Evolutionary conservation across 1,140 invertebrate species (phyloP), one percentile per base, ranked within the genome.

Genomic region (Lepidurus couesii): DNA sequence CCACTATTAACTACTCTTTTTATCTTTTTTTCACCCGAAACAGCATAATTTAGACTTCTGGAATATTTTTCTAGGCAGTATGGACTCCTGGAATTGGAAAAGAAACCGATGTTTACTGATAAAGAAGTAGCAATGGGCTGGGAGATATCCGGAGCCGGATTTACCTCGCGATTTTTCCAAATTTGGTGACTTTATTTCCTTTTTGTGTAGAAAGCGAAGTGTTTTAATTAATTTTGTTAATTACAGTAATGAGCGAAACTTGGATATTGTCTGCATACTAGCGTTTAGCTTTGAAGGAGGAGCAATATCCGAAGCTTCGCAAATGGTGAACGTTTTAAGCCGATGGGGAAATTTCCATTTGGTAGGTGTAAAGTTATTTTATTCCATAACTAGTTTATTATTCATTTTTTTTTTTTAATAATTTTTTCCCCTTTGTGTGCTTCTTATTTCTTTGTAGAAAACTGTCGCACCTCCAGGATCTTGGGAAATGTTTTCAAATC

Each of bases 401-500:
- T 34, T 34, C 4, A 34, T 2, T 34, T 34, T 4, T 34, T 34
- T 16, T 13, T n/a, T 16, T 16, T 13, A 16, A 65, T 21, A 65
- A n/a, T 65, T 65, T 65, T 1, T 21, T 11, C 1, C 0, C 8
- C 16, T 47, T 47, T 47, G 45, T 47, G 45, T 47, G 45, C 16
- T 47, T 47, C 45, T 65, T 65, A 16, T 65, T 11, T 65, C 0
- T 65, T 16, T 65, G 1, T 47, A 65, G 53, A 65, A 65, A 65
- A n/a, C 53, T 13, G n/a, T 65, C 13, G 13, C 16, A 9, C 6
- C 21, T 13, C 53, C 53, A 11, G 53, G 21, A 13, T 21, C 53
- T 13, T 65, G 53, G 53, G 53, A 65, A 65, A 65, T 65, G 53
- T 65, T 65, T 65, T 65, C 53, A 4, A 65, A 65, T 13, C 53